These are phyloP conservation scores for Phoenoteleia sp. DNA, from an alignment of 2,888 invertebrate species.

Conservation along the genomic window DNA sequence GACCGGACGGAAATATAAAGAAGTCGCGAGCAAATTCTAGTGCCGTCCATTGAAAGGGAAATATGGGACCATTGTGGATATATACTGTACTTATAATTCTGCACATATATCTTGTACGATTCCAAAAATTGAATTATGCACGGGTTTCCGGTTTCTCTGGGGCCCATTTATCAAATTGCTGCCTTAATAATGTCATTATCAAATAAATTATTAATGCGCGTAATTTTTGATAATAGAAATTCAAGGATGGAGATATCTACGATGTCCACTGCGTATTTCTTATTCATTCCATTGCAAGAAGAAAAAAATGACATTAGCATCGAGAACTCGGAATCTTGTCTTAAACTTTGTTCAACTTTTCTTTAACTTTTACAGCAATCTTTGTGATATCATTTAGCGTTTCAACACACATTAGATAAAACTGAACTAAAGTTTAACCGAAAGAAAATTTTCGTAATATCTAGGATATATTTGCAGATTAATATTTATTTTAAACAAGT, in stretches of 20 bases:
- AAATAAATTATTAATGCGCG: constrained; percentile 7
- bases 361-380: constrained; percentile 15
- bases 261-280: neutral
- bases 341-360: constrained; percentile 3
- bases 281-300: neutral
- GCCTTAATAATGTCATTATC: constrained; percentile 13
- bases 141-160: neutral
- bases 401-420: constrained; percentile 31
- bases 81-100: constrained; percentile 54
- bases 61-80: constrained; percentile 58
- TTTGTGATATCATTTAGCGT: constrained; percentile 35
- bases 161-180: constrained; percentile 14
- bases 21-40: constrained; percentile 57
- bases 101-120: constrained; percentile 37
- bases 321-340: constrained; percentile 1
- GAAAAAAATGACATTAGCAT: constrained; percentile 22
- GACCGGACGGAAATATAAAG: constrained; percentile 63
- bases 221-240: neutral
- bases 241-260: neutral
- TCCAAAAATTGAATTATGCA: constrained; percentile 14
- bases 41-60: constrained; percentile 59
- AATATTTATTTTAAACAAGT: constrained; percentile 31
- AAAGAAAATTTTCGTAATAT: constrained; percentile 14
- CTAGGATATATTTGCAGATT: constrained; percentile 4
- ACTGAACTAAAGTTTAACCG: neutral